These are phyloP conservation scores for Sclerurus mexicanus DNA, from an alignment of 2,113 vertebrate species.

Conservation along the genomic window DNA sequence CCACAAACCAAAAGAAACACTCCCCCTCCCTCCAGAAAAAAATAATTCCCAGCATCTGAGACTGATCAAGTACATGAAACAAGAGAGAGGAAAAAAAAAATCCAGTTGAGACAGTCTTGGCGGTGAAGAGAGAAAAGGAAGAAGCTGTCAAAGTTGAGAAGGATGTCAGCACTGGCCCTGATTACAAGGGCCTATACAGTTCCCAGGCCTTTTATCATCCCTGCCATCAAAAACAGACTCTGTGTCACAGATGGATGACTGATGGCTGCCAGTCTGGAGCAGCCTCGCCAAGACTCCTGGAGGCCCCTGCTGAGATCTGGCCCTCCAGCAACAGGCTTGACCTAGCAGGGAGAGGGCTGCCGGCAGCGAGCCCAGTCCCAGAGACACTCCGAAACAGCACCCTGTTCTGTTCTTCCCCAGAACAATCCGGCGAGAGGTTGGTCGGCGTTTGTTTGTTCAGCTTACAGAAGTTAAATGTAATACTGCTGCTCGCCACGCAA, in stretches of 20 bases:
- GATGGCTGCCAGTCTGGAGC: conserved; percentile 84
- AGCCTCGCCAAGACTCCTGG: conserved; percentile 62
- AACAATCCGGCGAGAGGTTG: conserved; percentile 43
- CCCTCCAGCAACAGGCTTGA: conserved; percentile 69
- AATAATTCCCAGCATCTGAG: conserved; percentile 92
- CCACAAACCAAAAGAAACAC: conserved; percentile 84
- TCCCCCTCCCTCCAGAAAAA: conserved; percentile 77
- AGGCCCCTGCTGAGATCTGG: conserved; percentile 72
- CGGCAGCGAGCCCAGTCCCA: conserved; percentile 76
- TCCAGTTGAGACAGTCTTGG: conserved; percentile 79
- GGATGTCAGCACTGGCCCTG: conserved; percentile 95
- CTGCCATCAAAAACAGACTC: conserved; percentile 80
- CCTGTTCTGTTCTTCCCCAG: conserved; percentile 45
- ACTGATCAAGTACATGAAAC: conserved; percentile 90
- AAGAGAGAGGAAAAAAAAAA: conserved; percentile 70
- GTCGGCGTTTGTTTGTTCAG: conserved; percentile 65
- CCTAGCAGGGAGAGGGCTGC: conserved; percentile 72
- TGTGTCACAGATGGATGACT: conserved; percentile 77
- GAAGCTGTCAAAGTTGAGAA: conserved; percentile 94
- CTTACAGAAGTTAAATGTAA: conserved; percentile 47
- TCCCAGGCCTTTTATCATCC: conserved; percentile 92
- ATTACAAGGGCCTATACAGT: conserved; percentile 90
- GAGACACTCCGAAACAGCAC: conserved; percentile 74
- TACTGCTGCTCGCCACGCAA: conserved; percentile 45
- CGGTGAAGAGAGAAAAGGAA: conserved; percentile 89